These are phyloP conservation scores for Nezara viridula DNA, from an alignment of 2,888 invertebrate genomes.

Conservation along the genomic window DNA sequence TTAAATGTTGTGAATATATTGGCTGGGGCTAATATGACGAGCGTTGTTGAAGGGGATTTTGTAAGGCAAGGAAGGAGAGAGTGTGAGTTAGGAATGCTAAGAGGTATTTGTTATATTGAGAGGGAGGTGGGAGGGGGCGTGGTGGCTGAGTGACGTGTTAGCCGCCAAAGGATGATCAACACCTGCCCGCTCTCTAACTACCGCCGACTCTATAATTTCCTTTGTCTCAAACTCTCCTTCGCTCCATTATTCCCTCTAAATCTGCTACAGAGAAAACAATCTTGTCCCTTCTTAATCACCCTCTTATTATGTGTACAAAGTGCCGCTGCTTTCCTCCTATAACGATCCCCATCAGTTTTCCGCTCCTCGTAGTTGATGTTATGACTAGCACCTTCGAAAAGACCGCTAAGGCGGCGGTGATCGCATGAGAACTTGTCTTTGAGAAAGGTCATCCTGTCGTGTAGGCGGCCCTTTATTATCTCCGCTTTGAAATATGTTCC, in stretches of 20 bases:
- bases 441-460: conserved; percentile 33
- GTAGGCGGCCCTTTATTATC: conserved; percentile 4
- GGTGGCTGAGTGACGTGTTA: conserved; percentile 7
- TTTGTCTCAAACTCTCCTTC: conserved; percentile 39
- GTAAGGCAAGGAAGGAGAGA: not conserved
- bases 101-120: conserved; percentile 49
- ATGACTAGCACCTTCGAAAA: conserved; percentile 40
- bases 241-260: conserved; percentile 48
- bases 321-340: conserved; percentile 46
- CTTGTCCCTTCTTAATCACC: conserved; percentile 51
- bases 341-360: conserved; percentile 51
- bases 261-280: conserved; percentile 48
- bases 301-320: conserved; percentile 51
- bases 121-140: not conserved
- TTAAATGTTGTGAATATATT: no score
- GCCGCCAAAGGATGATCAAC: conserved; percentile 49
- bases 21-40: not conserved
- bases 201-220: conserved; percentile 42
- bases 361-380: conserved; percentile 36
- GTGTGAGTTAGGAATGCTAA: conserved; percentile 31
- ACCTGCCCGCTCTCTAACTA: conserved; percentile 49
- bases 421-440: conserved; percentile 37
- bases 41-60: not conserved
- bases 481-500: not conserved
- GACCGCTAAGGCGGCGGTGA: not conserved